A percentile compares a stretch with the other conserved stretches of the same genome.
Evolutionary conservation across 2,888 invertebrate genomes (phyloP).

Genomic region (Drosophila percnosoma): DNA sequence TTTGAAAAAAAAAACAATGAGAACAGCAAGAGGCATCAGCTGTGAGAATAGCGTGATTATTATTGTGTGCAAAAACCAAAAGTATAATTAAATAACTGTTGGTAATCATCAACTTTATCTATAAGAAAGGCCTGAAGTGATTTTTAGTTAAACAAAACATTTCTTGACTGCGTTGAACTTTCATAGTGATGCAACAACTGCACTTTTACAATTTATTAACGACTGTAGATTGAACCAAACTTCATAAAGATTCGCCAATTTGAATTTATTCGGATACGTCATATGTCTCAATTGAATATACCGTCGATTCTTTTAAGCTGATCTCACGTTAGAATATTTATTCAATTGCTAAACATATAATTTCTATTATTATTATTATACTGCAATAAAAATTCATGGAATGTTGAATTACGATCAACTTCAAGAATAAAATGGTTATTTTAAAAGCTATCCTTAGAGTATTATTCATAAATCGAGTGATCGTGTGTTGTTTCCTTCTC

Average conservation of each 20-base stretch:
- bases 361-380: no score
- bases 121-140: background rate
- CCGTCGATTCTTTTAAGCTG: background rate
- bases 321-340: no score
- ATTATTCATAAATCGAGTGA: background rate
- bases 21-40: slow-evolving; percentile 10
- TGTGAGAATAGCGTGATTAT: slow-evolving; percentile 42
- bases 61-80: slow-evolving; percentile 24
- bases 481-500: background rate
- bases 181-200: background rate
- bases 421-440: background rate
- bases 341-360: no score
- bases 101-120: background rate
- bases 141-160: slow-evolving; percentile 8
- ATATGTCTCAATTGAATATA: background rate
- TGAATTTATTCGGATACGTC: background rate
- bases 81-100: slow-evolving; percentile 36
- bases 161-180: background rate
- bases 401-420: background rate
- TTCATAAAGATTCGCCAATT: background rate
- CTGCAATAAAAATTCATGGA: no score
- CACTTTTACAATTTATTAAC: background rate
- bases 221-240: background rate
- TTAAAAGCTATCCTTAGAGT: background rate
- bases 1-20: slow-evolving; percentile 16